A percentile compares a stretch with the other conserved stretches of the same genome.
These are phyloP conservation scores for Coecobrya sp. DNA, from an alignment of 2,888 invertebrate genomes.

Conservation along the genomic window DNA sequence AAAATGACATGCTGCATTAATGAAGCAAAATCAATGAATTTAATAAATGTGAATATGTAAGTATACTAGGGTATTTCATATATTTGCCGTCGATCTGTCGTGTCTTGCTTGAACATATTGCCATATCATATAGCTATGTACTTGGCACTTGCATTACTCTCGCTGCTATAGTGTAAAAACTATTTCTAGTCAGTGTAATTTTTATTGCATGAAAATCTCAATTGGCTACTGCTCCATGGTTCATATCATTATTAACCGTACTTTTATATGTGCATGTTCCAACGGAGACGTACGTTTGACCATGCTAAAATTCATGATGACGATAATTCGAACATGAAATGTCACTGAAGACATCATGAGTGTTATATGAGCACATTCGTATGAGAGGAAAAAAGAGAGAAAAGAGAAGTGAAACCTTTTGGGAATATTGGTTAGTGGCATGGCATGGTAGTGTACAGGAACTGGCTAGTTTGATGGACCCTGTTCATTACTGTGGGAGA, in stretches of 20 bases:
- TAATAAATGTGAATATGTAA: constrained; percentile 53
- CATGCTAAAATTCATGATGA: constrained; percentile 39
- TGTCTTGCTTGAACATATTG: background rate
- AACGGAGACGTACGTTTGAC: background rate
- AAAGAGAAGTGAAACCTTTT: constrained; percentile 66
- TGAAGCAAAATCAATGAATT: constrained; percentile 72
- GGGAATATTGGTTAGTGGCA: constrained; percentile 68
- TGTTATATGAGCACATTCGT: constrained; percentile 43
- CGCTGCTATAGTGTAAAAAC: background rate
- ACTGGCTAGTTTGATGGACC: constrained; percentile 17
- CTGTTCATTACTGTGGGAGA: constrained; percentile 10
- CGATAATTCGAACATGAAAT: constrained; percentile 59
- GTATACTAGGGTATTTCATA: constrained; percentile 15
- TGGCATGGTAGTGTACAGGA: constrained; percentile 55
- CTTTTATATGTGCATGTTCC: constrained; percentile 4
- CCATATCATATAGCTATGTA: background rate
- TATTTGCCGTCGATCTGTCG: background rate
- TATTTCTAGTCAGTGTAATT: constrained; percentile 30
- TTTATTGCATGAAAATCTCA: constrained; percentile 47
- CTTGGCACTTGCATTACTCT: background rate
- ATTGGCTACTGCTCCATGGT: constrained; percentile 24
- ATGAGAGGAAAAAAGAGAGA: constrained; percentile 1
- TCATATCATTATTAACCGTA: constrained; percentile 8
- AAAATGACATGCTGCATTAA: constrained; percentile 63
- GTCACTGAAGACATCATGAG: constrained; percentile 57